A percentile compares a stretch with the other conserved stretches of the same genome.
Conservation (phyloP, 1,140 invertebrate genomes). For the Drosophila pandora region DNA sequence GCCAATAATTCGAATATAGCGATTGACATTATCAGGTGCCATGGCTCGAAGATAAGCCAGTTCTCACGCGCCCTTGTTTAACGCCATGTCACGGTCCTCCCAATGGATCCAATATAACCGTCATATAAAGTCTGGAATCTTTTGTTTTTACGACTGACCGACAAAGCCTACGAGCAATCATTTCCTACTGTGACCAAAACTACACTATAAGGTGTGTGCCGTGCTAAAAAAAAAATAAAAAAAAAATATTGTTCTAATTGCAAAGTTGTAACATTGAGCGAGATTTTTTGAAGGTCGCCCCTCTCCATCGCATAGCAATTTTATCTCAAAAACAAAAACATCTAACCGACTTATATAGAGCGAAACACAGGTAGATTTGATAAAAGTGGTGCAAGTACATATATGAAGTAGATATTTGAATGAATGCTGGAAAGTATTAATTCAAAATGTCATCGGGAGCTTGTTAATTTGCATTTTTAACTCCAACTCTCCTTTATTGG, state of each 20-base stretch:
- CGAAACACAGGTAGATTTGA: conserved; percentile 6
- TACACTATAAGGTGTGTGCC: conserved; percentile 21
- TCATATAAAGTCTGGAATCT: conserved; percentile 39
- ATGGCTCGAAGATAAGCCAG: conserved; percentile 48
- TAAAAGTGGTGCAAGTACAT: background rate
- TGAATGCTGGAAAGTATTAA: background rate
- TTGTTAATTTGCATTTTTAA: background rate
- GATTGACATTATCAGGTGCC: conserved; percentile 54
- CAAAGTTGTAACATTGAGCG: conserved; percentile 62
- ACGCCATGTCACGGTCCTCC: conserved; percentile 43
- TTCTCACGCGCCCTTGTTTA: conserved; percentile 39
- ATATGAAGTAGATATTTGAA: background rate
- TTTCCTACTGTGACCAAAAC: conserved; percentile 23
- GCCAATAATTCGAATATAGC: conserved; percentile 37
- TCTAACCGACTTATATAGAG: conserved; percentile 8
- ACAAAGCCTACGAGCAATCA: conserved; percentile 22
- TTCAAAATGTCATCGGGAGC: background rate
- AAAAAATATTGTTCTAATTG: conserved; percentile 47
- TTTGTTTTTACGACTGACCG: conserved; percentile 28
- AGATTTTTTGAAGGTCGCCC: conserved; percentile 28
- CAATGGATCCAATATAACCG: conserved; percentile 38
- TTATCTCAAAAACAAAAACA: conserved; percentile 32
- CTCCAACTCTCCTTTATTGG: conserved; percentile 30
- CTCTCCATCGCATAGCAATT: conserved; percentile 10
- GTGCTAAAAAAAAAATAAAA: conserved; percentile 32